Evolutionary conservation across 2,113 vertebrate species (phyloP), one percentile per base, ranked within the genome.

Genomic region (Amia ocellicauda): DNA sequence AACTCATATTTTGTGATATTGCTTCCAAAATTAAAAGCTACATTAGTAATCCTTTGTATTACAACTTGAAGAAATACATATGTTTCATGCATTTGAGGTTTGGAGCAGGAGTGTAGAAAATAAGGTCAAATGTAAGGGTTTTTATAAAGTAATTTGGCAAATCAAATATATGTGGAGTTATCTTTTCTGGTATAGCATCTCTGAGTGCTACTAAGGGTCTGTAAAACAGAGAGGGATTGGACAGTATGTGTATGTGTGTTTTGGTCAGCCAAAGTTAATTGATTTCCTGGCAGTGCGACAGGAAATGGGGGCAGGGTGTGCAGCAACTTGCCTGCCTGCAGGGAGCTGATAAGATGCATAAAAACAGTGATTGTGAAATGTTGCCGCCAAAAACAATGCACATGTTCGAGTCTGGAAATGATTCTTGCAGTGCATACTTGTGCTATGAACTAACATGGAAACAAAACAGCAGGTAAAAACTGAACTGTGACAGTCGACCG

Each of bases 241-340:
- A 17, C 45, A n/a, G 19, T 23, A n/a, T 22, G 24, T 40, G 50
- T 60, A 7, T 56, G 50, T 65, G 26, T 53, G 58, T 63, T 24
- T 43, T 60, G 62, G 60, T 57, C 43, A 63, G 56, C 40, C 45
- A 7, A 17, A 19, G 63, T 65, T n/a, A 52, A 20, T 47, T 68
- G 66, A 70, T 70, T 71, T 78, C 82, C 84, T 88, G 85, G 74
- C 78, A 80, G 73, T 75, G 80, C 81, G 72, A 76, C 79, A 85
- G 87, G 86, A 87, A 86, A 72, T 60, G 69, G 69, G 56, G 81
- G 85, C 55, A 71, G 83, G 85, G 75, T 41, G 66, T 40, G 74
- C 71, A 49, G 77, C 58, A 28, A 52, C 29, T 40, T 55, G 40
- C 54, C n/a, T 11, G 69, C 5, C 66, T 80, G 78, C 40, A 27